These are phyloP conservation scores for Laticauda laticaudata DNA, from an alignment of 2,113 vertebrate species.

Conservation along the genomic window DNA sequence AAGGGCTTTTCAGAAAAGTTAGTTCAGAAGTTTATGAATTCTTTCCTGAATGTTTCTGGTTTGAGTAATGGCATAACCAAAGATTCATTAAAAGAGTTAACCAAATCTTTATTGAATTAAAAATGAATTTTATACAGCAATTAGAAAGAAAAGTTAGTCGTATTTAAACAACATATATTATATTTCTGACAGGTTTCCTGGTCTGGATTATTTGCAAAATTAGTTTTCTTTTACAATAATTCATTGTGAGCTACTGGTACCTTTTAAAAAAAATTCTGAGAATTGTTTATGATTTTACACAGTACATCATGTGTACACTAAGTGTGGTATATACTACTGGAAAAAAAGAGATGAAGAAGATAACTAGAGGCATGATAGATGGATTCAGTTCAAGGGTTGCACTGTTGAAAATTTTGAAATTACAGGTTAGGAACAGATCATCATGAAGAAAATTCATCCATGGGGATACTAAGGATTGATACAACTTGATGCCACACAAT, in stretches of 20 bases:
- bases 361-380: neutral
- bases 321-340: neutral
- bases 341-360: neutral
- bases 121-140: neutral
- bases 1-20: neutral
- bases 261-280: neutral
- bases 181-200: neutral
- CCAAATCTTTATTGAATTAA: neutral
- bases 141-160: neutral
- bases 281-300: neutral
- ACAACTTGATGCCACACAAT: neutral
- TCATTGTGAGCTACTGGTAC: neutral
- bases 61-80: neutral
- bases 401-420: neutral
- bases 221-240: neutral
- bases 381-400: neutral
- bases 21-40: slow-evolving; percentile 18
- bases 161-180: neutral
- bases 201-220: neutral
- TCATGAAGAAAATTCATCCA: neutral
- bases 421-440: neutral
- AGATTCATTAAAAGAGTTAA: neutral
- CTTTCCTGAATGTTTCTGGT: slow-evolving; percentile 3
- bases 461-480: neutral
- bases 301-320: neutral